Percentiles rank a stretch among this genome's conserved stretches.
Evolutionary conservation across 2,797 vertebrate species (phyloP).

Genomic region (Xenopus petersii): DNA sequence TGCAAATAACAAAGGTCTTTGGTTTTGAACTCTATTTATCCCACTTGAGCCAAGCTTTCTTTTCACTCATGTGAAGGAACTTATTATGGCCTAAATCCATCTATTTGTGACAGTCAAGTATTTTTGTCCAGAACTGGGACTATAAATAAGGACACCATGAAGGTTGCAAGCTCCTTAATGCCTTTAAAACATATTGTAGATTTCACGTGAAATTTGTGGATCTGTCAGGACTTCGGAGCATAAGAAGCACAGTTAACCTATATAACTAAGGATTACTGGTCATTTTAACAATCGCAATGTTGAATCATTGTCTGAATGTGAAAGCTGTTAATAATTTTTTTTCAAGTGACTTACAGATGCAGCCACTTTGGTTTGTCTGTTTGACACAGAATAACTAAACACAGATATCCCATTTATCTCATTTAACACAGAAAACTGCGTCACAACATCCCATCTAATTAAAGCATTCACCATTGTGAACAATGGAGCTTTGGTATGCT

Average conservation of each 20-base stretch:
- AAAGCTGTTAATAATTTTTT: too few species aligned
- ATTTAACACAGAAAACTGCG: too few species aligned
- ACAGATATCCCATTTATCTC: too few species aligned
- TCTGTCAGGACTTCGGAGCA: background rate
- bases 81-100: background rate
- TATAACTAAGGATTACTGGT: background rate
- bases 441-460: too few species aligned
- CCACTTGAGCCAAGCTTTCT: constrained; percentile 35
- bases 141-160: constrained; percentile 6
- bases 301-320: too few species aligned
- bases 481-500: too few species aligned
- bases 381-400: too few species aligned
- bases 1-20: constrained; percentile 34
- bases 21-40: background rate
- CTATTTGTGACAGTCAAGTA: background rate
- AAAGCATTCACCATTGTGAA: too few species aligned
- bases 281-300: background rate
- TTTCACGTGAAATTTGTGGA: constrained; percentile 2
- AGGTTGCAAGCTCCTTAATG: constrained; percentile 17
- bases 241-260: background rate
- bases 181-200: constrained; percentile 8
- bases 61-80: background rate
- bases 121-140: background rate
- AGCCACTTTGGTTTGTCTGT: too few species aligned
- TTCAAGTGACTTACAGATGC: too few species aligned